These are phyloP conservation scores for Drosophila melanocephala DNA, from an alignment of 2,888 invertebrate species.

Conservation along the genomic window DNA sequence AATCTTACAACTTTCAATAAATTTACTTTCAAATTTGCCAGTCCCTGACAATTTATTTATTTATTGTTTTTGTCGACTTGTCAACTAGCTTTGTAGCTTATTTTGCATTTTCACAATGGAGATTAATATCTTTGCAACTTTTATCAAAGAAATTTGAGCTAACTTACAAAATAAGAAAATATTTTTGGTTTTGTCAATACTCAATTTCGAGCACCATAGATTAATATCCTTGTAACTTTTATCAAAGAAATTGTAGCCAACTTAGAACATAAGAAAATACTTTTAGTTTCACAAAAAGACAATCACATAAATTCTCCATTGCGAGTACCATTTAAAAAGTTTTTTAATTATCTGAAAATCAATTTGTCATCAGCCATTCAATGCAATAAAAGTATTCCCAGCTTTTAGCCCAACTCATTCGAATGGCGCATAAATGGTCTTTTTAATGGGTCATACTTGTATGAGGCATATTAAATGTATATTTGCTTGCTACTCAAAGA, in stretches of 20 bases:
- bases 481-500: conserved; percentile 22
- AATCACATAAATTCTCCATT: not conserved
- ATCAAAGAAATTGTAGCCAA: not conserved
- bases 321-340: not conserved
- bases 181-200: not conserved
- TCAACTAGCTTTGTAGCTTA: not conserved
- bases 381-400: not conserved
- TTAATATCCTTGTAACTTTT: not conserved
- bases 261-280: not conserved
- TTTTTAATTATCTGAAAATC: conserved; percentile 5
- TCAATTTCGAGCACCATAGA: not conserved
- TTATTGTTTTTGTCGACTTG: not conserved
- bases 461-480: conserved; percentile 21
- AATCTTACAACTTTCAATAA: not conserved
- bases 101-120: not conserved
- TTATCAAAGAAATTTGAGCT: not conserved
- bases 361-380: conserved; percentile 11
- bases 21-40: not conserved
- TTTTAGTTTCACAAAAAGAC: not conserved
- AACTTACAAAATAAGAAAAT: not conserved
- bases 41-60: not conserved
- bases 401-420: conserved; percentile 3
- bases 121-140: not conserved
- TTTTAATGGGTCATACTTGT: conserved; percentile 14
- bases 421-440: conserved; percentile 26